These are phyloP conservation scores for Mythimna impura DNA, from an alignment of 2,888 invertebrate species.

Conservation along the genomic window DNA sequence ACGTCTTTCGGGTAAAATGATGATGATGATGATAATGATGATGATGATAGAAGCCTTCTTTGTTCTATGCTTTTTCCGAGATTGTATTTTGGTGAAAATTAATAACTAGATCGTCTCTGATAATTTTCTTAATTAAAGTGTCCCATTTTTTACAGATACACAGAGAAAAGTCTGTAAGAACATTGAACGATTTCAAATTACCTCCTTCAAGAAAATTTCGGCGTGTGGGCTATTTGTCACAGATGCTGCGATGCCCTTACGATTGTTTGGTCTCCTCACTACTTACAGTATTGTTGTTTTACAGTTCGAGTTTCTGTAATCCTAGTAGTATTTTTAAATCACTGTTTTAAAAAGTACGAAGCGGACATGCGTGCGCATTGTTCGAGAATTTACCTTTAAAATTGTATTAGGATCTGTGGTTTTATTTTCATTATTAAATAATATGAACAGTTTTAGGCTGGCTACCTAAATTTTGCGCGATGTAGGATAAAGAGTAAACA, in stretches of 20 bases:
- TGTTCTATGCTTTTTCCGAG: not conserved
- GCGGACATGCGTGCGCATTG: not conserved
- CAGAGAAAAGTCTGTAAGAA: conserved; percentile 30
- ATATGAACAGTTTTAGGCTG: not conserved
- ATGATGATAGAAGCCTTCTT: too few relatives aligned
- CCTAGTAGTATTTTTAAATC: not conserved
- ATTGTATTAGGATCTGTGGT: not conserved
- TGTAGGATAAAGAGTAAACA: too few relatives aligned
- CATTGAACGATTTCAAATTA: conserved; percentile 10
- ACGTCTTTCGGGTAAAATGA: too few relatives aligned
- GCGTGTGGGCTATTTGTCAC: conserved; percentile 27
- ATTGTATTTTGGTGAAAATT: not conserved
- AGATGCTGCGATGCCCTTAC: conserved; percentile 6
- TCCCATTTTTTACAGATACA: conserved; percentile 10
- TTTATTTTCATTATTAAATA: not conserved
- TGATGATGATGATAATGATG: too few relatives aligned
- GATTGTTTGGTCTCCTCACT: conserved; percentile 10
- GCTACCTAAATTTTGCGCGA: too few relatives aligned
- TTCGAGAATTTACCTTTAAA: not conserved
- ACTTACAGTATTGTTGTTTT: conserved; percentile 16
- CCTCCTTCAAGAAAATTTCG: conserved; percentile 14
- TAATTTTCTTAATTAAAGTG: not conserved
- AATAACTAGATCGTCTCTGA: not conserved
- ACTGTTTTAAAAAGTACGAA: not conserved
- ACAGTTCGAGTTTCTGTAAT: conserved; percentile 37